Evolutionary conservation across 1,140 invertebrate genomes (phyloP).

Genomic region (Nomia melanderi): DNA sequence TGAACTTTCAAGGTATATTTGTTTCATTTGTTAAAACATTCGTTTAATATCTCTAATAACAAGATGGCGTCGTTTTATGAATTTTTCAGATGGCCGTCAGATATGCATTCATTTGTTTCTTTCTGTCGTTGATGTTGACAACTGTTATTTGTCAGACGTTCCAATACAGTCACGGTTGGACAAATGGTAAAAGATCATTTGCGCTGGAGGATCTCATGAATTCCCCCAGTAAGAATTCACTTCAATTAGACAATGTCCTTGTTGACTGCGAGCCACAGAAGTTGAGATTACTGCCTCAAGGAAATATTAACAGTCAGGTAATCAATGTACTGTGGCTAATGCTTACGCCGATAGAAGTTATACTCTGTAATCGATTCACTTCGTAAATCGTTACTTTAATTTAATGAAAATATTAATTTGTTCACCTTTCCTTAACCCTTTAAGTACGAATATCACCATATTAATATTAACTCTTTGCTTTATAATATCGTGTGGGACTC

Average conservation of each 20-base stretch:
- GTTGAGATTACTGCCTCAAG: slow-evolving; percentile 48
- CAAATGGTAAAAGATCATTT: slow-evolving; percentile 83
- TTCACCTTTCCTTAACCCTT: too few species aligned
- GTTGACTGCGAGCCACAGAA: slow-evolving; percentile 36
- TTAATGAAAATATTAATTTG: too few species aligned
- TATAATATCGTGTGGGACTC: too few species aligned
- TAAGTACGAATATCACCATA: too few species aligned
- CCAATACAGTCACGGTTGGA: slow-evolving; percentile 89
- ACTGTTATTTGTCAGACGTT: slow-evolving; percentile 84
- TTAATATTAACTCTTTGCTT: too few species aligned
- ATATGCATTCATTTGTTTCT: slow-evolving; percentile 20
- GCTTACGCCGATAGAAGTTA: background rate
- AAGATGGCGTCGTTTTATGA: background rate
- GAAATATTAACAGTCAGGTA: slow-evolving; percentile 41
- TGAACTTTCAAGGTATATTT: too few species aligned
- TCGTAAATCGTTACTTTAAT: background rate
- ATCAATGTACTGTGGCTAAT: background rate
- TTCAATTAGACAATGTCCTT: slow-evolving; percentile 32
- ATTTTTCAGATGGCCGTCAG: slow-evolving; percentile 56
- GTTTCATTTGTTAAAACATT: too few species aligned
- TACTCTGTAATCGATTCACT: background rate
- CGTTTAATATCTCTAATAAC: too few species aligned
- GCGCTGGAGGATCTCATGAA: slow-evolving; percentile 24
- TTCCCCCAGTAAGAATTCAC: slow-evolving; percentile 1
- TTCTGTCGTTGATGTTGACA: slow-evolving; percentile 56